A percentile compares a stretch with the other conserved stretches of the same genome.
Conservation (phyloP, 2,113 vertebrate genomes). For the Oreotrochilus melanogaster region DNA sequence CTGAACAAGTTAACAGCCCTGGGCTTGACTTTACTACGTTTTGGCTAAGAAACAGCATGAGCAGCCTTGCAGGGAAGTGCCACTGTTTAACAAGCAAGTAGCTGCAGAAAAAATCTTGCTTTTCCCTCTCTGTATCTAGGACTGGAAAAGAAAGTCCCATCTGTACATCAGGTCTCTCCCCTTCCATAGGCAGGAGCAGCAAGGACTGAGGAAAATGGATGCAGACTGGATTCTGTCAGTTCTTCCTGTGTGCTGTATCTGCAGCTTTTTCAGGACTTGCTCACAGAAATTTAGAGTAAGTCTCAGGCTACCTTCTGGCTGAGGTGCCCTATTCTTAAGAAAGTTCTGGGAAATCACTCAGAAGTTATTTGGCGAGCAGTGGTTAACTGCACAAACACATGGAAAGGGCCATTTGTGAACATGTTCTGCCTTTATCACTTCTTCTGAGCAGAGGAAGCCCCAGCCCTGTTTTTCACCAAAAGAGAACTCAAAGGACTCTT, state of each 20-base stretch:
- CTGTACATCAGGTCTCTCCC: background rate
- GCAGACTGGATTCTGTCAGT: background rate
- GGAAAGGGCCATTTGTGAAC: background rate
- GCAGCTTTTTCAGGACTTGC: background rate
- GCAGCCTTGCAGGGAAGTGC: background rate
- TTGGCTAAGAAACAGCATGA: constrained; percentile 34
- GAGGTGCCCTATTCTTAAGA: background rate
- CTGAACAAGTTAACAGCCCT: constrained; percentile 34
- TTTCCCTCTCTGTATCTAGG: background rate
- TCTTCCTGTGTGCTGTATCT: background rate
- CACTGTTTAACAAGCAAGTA: background rate
- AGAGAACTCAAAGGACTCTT: background rate
- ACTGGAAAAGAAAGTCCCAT: background rate
- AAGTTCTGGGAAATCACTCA: background rate
- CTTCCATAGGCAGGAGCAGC: background rate
- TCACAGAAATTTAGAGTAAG: background rate
- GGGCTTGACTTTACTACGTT: constrained; percentile 14
- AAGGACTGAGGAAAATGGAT: background rate
- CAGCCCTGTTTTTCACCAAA: background rate
- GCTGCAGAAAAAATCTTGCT: background rate
- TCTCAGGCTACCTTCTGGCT: background rate
- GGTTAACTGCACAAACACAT: background rate
- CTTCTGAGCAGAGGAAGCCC: background rate
- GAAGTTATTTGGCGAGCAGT: background rate
- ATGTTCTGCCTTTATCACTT: background rate